phyloP scores from a whole-genome alignment of 53 echinoderm and acorn worm species.

The Echinarachnius parma region DNA sequence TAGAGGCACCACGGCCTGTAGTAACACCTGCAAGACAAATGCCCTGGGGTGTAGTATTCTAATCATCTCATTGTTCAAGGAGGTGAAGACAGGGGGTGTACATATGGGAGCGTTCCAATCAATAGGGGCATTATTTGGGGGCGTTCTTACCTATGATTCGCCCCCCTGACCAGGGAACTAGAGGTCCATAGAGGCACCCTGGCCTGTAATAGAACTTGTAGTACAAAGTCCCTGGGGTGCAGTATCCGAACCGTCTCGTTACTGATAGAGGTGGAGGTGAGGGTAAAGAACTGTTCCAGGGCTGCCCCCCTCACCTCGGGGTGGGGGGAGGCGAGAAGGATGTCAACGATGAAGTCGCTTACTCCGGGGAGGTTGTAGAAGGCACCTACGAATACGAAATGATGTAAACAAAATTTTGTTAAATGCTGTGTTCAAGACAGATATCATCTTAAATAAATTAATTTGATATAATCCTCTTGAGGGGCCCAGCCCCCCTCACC shows the following conservation, averaged over 20 bases:
- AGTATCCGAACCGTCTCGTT: constrained; percentile 58
- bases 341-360: constrained; percentile 94
- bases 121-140: no score
- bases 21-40: no score
- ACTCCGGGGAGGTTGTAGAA: constrained; percentile 90
- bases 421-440: no score
- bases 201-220: constrained; percentile 69
- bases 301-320: constrained; percentile 79
- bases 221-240: constrained; percentile 84
- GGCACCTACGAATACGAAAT: constrained; percentile 74
- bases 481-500: constrained; percentile 76
- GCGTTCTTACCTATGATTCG: constrained; percentile 71
- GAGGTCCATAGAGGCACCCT: constrained; percentile 95
- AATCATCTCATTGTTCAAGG: no score
- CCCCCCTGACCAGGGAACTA: constrained; percentile 84
- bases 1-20: not conserved
- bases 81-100: no score
- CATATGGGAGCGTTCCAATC: no score
- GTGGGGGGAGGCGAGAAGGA: constrained; percentile 84
- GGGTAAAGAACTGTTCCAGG: constrained; percentile 85
- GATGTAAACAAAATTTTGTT: no score
- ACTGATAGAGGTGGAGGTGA: constrained; percentile 71
- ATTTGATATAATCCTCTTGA: no score
- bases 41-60: no score
- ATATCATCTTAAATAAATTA: no score